Evolutionary conservation across 2,888 invertebrate genomes (phyloP).

Genomic region (Rosalia funebris): DNA sequence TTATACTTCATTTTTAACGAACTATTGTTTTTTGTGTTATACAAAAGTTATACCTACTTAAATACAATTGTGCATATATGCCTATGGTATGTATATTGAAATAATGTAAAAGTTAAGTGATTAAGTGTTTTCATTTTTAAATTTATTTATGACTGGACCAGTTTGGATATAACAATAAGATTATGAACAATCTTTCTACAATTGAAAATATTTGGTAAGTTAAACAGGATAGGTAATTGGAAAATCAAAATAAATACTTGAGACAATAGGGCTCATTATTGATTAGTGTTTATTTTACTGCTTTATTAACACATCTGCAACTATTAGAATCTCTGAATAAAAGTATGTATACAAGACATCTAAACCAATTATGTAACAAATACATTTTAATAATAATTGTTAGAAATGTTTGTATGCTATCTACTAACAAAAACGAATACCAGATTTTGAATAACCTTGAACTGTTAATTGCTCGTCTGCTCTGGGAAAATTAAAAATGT

Average conservation of each 20-base stretch:
- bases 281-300: slow-evolving; percentile 27
- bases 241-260: neutral
- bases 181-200: no score
- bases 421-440: slow-evolving; percentile 37
- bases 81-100: no score
- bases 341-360: neutral
- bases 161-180: no score
- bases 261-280: slow-evolving; percentile 30
- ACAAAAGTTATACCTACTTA: no score
- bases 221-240: neutral
- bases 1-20: no score
- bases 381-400: slow-evolving; percentile 26
- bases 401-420: slow-evolving; percentile 26
- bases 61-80: no score
- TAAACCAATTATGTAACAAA: slow-evolving; percentile 21
- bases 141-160: no score
- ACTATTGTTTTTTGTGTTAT: no score
- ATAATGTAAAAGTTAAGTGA: no score
- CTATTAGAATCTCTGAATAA: neutral
- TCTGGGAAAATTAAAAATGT: slow-evolving; percentile 12
- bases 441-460: slow-evolving; percentile 50
- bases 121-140: no score
- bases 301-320: slow-evolving; percentile 12
- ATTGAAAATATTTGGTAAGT: neutral
- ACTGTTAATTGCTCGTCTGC: slow-evolving; percentile 36